phyloP scores from a whole-genome alignment of 1,140 invertebrate species.

The Diorhabda sublineata region DNA sequence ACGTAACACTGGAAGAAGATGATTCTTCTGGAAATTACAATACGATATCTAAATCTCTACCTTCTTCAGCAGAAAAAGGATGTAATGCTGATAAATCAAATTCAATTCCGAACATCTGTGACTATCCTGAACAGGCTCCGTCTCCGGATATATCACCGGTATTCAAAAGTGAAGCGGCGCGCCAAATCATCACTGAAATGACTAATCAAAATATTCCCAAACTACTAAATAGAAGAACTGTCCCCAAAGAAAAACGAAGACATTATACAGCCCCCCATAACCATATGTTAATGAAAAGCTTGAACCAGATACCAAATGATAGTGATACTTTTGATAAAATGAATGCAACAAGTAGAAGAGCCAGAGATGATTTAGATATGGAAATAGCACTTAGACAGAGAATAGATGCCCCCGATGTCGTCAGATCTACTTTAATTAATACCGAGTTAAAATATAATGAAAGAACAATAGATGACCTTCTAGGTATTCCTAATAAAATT shows the following conservation, averaged over 20 bases:
- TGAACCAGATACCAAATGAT: slow-evolving; percentile 36
- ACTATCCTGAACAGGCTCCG: slow-evolving; percentile 26
- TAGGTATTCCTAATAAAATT: slow-evolving; percentile 85
- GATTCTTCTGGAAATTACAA: slow-evolving; percentile 37
- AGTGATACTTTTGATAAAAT: slow-evolving; percentile 36
- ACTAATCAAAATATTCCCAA: slow-evolving; percentile 50
- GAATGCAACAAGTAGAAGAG: slow-evolving; percentile 47
- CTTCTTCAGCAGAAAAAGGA: slow-evolving; percentile 25
- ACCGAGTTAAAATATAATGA: slow-evolving; percentile 65
- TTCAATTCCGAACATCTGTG: slow-evolving; percentile 34
- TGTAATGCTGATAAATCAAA: slow-evolving; percentile 25
- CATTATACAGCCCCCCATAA: slow-evolving; percentile 81
- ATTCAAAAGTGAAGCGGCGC: slow-evolving; percentile 79
- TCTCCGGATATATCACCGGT: slow-evolving; percentile 55
- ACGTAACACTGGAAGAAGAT: slow-evolving; percentile 40
- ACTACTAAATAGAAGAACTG: slow-evolving; percentile 50
- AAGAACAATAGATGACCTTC: slow-evolving; percentile 76
- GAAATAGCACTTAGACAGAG: slow-evolving; percentile 68
- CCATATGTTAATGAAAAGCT: slow-evolving; percentile 40
- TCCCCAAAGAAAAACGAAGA: slow-evolving; percentile 75
- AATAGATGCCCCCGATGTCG: slow-evolving; percentile 76
- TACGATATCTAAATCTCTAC: slow-evolving; percentile 34
- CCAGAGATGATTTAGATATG: slow-evolving; percentile 82
- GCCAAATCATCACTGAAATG: slow-evolving; percentile 81
- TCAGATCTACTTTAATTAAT: slow-evolving; percentile 68